These are phyloP conservation scores for Pelvicachromis taeniatus DNA, from an alignment of 2,113 vertebrate genomes.

Conservation along the genomic window DNA sequence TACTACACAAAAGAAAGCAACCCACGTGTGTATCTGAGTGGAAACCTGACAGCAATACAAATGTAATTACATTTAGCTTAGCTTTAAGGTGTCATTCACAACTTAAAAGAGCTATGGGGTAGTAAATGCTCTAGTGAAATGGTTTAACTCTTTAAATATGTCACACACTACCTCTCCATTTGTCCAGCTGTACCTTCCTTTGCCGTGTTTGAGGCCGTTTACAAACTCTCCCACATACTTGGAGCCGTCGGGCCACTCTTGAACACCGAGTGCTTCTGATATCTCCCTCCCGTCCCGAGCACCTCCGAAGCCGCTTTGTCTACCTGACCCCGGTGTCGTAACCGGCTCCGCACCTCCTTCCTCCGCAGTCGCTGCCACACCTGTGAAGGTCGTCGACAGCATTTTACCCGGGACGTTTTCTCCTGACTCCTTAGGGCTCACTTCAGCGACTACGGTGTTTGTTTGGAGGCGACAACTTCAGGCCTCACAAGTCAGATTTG, in stretches of 20 bases:
- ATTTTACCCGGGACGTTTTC: not conserved
- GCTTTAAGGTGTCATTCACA: not conserved
- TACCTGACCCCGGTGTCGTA: not conserved
- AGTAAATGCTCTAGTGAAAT: not conserved
- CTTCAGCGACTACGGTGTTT: not conserved
- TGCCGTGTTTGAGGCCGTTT: slow-evolving; percentile 76
- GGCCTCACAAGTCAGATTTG: not conserved
- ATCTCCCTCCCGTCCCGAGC: not conserved
- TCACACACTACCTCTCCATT: slow-evolving; percentile 78
- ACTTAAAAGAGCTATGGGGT: not conserved
- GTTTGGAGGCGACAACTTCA: not conserved
- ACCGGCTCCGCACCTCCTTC: not conserved
- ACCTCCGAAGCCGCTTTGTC: not conserved
- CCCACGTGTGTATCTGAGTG: rapidly evolving
- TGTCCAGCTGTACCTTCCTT: slow-evolving; percentile 76
- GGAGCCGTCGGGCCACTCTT: slow-evolving; percentile 77
- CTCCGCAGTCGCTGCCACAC: not conserved
- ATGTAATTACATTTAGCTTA: not conserved
- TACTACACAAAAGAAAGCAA: slow-evolving; percentile 56
- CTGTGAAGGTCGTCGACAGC: not conserved
- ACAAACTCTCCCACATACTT: slow-evolving; percentile 75
- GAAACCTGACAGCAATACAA: too few relatives aligned
- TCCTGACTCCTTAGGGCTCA: not conserved
- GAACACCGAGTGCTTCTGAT: slow-evolving; percentile 14
- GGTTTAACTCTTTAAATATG: not conserved